Evolutionary conservation across 1,140 invertebrate species (phyloP).

Genomic region (Neodiprion pinetum): DNA sequence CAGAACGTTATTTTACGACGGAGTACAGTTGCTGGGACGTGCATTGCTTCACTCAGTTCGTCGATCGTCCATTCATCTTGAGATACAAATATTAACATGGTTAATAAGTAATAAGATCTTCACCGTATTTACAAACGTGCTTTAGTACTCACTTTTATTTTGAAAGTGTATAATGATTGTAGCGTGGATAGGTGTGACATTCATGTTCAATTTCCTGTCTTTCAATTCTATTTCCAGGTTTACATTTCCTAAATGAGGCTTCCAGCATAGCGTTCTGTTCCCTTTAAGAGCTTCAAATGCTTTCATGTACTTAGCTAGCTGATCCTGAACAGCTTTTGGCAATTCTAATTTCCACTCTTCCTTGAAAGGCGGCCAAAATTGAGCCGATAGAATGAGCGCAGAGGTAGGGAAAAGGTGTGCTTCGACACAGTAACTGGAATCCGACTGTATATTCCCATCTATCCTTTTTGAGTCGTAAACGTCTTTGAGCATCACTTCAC

Average conservation of each 20-base stretch:
- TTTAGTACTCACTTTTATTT: slow-evolving; percentile 73
- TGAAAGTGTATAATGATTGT: slow-evolving; percentile 96
- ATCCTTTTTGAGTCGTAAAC: slow-evolving; percentile 88
- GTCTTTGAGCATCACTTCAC: slow-evolving; percentile 99
- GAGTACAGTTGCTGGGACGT: slow-evolving; percentile 82
- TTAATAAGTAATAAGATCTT: not conserved
- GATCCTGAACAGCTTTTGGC: slow-evolving; percentile 79
- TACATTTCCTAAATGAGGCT: slow-evolving; percentile 90
- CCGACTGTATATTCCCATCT: slow-evolving; percentile 85
- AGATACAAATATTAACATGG: slow-evolving; percentile 34
- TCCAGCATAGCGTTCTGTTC: slow-evolving; percentile 93
- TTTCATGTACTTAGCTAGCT: slow-evolving; percentile 88
- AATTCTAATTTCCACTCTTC: slow-evolving; percentile 89
- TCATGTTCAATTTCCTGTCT: slow-evolving; percentile 80
- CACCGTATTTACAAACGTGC: not conserved
- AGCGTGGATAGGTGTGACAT: slow-evolving; percentile 91
- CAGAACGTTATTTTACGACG: slow-evolving; percentile 89
- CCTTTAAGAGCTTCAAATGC: slow-evolving; percentile 93
- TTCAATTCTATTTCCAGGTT: slow-evolving; percentile 92
- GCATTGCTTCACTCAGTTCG: slow-evolving; percentile 82
- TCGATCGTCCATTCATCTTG: slow-evolving; percentile 82
- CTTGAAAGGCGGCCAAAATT: slow-evolving; percentile 98
- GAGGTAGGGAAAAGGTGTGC: slow-evolving; percentile 73
- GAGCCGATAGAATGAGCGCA: slow-evolving; percentile 93
- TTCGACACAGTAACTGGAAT: slow-evolving; percentile 67